Conservation (phyloP, 2,888 invertebrate genomes). For the Lissonota sp. region DNA sequence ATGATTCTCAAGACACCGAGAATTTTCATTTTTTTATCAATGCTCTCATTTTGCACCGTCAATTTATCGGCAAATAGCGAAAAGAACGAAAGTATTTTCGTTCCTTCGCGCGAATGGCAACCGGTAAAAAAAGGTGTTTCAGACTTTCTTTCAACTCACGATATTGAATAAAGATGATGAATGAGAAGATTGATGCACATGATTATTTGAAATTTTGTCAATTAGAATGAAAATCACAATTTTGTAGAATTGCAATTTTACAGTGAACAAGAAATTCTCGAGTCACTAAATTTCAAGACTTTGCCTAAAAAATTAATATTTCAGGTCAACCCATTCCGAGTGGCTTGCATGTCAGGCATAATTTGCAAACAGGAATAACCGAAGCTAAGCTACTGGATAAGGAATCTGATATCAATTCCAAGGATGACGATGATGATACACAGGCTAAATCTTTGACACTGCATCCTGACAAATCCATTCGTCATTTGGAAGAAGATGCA, state of each 20-base stretch:
- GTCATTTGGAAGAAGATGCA: constrained; percentile 69
- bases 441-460: constrained; percentile 73
- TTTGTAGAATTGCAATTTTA: constrained; percentile 1
- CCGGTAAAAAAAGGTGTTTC: constrained; percentile 86
- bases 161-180: constrained; percentile 73
- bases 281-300: neutral
- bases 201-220: constrained; percentile 1
- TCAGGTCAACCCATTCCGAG: constrained; percentile 89
- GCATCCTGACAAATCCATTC: constrained; percentile 74
- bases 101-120: constrained; percentile 88
- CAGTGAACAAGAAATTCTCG: neutral
- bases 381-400: constrained; percentile 89
- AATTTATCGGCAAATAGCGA: constrained; percentile 58
- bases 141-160: constrained; percentile 49
- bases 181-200: constrained; percentile 72
- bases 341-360: constrained; percentile 90
- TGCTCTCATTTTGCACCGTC: constrained; percentile 41
- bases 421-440: constrained; percentile 57
- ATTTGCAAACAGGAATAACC: constrained; percentile 90
- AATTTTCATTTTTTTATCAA: constrained; percentile 31
- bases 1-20: constrained; percentile 34
- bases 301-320: constrained; percentile 67
- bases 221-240: neutral
- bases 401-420: constrained; percentile 70
- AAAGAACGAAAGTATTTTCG: constrained; percentile 83